A percentile compares a stretch with the other conserved stretches of the same genome.
These are phyloP conservation scores for Oceanodroma tethys DNA, from an alignment of 2,113 vertebrate species.

Conservation along the genomic window DNA sequence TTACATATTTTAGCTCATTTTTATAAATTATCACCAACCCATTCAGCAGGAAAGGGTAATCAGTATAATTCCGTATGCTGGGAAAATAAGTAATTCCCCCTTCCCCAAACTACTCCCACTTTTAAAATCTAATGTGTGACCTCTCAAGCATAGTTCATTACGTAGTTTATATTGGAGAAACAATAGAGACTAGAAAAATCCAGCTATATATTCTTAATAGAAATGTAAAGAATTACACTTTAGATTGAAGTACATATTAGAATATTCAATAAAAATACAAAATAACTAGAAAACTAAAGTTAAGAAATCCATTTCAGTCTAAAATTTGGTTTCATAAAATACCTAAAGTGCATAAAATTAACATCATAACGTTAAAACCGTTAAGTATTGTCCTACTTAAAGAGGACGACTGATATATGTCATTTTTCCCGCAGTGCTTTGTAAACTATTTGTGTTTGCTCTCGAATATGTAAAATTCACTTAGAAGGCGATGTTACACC, in stretches of 20 bases:
- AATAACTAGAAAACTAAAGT: not conserved
- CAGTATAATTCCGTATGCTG: not conserved
- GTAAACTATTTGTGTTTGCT: slow-evolving; percentile 25
- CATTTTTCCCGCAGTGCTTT: not conserved
- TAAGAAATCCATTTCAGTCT: not conserved
- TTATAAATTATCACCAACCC: not conserved
- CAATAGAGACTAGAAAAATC: not conserved
- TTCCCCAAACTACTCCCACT: not conserved
- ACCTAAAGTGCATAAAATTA: not conserved
- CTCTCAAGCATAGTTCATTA: not conserved
- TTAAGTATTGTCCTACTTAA: slow-evolving; percentile 1
- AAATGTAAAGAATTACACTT: not conserved
- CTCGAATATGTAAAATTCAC: slow-evolving; percentile 52
- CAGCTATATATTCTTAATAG: not conserved
- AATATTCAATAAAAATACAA: not conserved
- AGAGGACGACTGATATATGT: not conserved
- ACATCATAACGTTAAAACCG: slow-evolving; percentile 16
- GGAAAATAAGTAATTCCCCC: not conserved
- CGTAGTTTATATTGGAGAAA: not conserved
- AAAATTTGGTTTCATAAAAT: not conserved
- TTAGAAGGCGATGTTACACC: slow-evolving; percentile 31
- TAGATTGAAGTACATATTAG: not conserved
- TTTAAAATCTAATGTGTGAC: not conserved
- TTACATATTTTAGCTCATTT: not conserved
- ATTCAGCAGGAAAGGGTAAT: not conserved